Evolutionary conservation across 2,888 invertebrate species (phyloP), one percentile per base, ranked within the genome.

Genomic region (Formica aserva): DNA sequence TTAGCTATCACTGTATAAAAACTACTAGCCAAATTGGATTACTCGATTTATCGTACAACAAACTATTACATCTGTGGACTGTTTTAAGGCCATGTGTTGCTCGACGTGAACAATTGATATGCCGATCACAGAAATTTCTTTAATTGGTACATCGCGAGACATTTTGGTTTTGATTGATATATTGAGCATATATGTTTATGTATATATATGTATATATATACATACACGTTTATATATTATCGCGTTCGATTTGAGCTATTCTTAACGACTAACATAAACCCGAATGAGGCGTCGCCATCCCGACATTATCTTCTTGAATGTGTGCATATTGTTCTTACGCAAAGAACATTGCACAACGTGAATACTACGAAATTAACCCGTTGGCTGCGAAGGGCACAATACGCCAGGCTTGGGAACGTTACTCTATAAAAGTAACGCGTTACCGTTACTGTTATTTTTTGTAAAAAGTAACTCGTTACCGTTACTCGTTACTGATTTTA

Each of bases 261-360:
- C 85, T 83, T 83, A 85, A 66, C 18, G 11, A 76, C 82, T 75
- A 82, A 67, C 26, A 11, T 63, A 52, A 67, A 62, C 60, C 60
- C 18, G 52, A 77, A 18, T n/a, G 32, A 66, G 38, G 26, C n/a
- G 41, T 55, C 38, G 15, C 38, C 29, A 29, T 72, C 5, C 5
- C 26, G 57, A 45, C 72, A 32, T 9, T 78, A 72, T 60, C 22
- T 18, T 35, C 26, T 35, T 60, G 32, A 60, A 57, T 69, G 3
- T 29, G 22, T 32, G 60, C 45, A 57, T 26, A 26, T 60, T 41
- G 15, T 18, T 22, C 13, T 78, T 60, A 22, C 32, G 8, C 18
- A 52, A 45, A 71, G 38, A n/a, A 41, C 41, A 32, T 32, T 78
- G 71, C 41, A 41, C 22, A 77, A 67, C n/a, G 15, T 26, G 15